Conservation (phyloP, 2,888 invertebrate species). For the Cynaeus angustus region DNA sequence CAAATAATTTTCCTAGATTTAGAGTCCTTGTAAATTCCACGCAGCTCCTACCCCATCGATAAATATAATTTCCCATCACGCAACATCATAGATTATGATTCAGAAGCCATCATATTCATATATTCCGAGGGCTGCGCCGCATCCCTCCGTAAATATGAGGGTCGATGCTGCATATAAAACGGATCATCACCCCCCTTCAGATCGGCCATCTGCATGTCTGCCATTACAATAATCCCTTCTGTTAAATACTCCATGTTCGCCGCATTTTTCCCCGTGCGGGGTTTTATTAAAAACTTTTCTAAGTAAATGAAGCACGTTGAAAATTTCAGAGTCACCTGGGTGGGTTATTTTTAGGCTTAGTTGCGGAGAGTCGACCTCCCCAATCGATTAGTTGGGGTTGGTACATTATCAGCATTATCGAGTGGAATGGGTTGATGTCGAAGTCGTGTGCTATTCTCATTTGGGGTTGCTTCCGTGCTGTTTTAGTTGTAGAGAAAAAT, state of each 20-base stretch:
- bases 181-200: conserved; percentile 61
- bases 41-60: conserved; percentile 51
- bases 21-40: conserved; percentile 9
- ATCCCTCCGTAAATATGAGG: conserved; percentile 61
- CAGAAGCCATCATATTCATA: conserved; percentile 66
- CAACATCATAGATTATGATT: conserved; percentile 66
- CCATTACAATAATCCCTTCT: conserved; percentile 26
- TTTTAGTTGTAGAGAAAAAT: conserved; percentile 12
- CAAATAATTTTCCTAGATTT: not conserved
- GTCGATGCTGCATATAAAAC: conserved; percentile 66
- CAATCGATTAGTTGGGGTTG: conserved; percentile 30
- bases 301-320: conserved; percentile 24
- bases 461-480: conserved; percentile 9
- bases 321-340: conserved; percentile 21
- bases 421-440: conserved; percentile 13
- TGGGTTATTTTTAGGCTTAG: conserved; percentile 23
- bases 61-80: conserved; percentile 67
- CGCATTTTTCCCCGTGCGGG: not conserved
- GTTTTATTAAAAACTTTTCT: conserved; percentile 28
- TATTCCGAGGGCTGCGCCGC: conserved; percentile 57
- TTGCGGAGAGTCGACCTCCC: not conserved
- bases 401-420: conserved; percentile 24
- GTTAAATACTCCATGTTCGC: no score
- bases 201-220: conserved; percentile 56
- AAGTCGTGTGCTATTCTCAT: conserved; percentile 13